These are phyloP conservation scores for Podilymbus podiceps DNA, from an alignment of 2,113 vertebrate species.

Conservation along the genomic window DNA sequence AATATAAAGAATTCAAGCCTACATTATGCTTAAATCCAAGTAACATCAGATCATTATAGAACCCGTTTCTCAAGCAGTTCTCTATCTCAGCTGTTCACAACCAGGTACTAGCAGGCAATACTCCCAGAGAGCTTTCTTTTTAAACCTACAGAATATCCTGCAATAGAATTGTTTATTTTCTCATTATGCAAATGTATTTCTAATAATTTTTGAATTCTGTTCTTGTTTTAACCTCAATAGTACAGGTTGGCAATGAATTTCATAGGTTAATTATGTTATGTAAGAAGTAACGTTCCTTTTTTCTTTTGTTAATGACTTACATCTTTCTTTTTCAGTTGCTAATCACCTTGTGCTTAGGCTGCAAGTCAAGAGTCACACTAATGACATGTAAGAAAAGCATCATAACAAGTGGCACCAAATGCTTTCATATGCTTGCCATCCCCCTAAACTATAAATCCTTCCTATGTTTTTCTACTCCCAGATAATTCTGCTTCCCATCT, in stretches of 20 bases:
- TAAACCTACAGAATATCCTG: constrained; percentile 18
- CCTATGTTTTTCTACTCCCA: not conserved
- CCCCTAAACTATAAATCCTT: not conserved
- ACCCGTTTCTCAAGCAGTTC: constrained; percentile 17
- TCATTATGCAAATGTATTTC: constrained; percentile 55
- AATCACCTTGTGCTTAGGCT: not conserved
- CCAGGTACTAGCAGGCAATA: constrained; percentile 30
- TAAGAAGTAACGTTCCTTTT: not conserved
- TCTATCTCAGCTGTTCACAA: constrained; percentile 14
- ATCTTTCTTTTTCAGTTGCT: constrained; percentile 9
- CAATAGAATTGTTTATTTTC: constrained; percentile 19
- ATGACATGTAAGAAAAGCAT: not conserved
- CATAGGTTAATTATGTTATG: constrained; percentile 46
- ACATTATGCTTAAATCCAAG: not conserved
- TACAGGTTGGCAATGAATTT: constrained; percentile 11
- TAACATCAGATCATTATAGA: constrained; percentile 25
- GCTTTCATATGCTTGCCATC: not conserved
- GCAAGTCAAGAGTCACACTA: constrained; percentile 6
- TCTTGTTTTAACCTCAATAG: constrained; percentile 27
- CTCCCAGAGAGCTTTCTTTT: constrained; percentile 6
- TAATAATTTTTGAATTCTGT: constrained; percentile 25
- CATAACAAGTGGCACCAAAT: not conserved
- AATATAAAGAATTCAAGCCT: not conserved
- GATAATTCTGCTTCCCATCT: not conserved
- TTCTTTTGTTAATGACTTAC: constrained; percentile 7